Base-by-base conservation (phyloP, 2,797 vertebrate species). In the Epinephelus malabaricus region DNA sequence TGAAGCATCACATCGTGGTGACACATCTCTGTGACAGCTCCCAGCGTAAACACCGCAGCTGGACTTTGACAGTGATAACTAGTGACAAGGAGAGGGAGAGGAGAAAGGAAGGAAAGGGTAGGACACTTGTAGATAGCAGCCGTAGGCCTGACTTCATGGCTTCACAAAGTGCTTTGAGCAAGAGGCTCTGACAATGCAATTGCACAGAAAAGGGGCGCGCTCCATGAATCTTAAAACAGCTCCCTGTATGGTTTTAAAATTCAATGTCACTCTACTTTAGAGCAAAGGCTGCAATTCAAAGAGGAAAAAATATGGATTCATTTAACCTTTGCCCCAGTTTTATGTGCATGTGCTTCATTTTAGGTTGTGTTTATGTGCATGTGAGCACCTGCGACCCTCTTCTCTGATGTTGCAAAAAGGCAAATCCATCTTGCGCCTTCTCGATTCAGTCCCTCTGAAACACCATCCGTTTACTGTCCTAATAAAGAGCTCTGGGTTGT, bases 21-120 rank as follows among this genome's bases (percentile, higher is more conserved):
- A 88, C 90, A 93, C 90, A 92, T 93, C 88, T 90, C 78, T 88
- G 82, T 76, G 92, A 90, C 92, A 90, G 90, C 91, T 92, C 83
- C 90, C 88, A 84, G 90, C 84, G 45, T 65, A 81, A 83, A 88
- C 85, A 78, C 78, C 1, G 58, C 87, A 81, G 89, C 88, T 81
- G 90, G 83, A 86, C 88, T 84, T 86, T 92, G 91, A 95, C 84
- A 58, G 70, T 92, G 92, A 94, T 91, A 87, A 83, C 80, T 87
- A 71, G 71, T 90, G 94, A 93, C 92, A 94, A 92, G 92, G 88
- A 86, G 89, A 88, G 72, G 53, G 72, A 83, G 82, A 88, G 90
- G 86, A 85, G 76, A 89, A 79, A 88, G 84, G 84, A 87, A 88
- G 86, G 87, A 90, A 92, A 82, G 86, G 90, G 87, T 46, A 86